Base-by-base conservation (phyloP, 2,113 vertebrate genomes). In the Ranitomeya variabilis region DNA sequence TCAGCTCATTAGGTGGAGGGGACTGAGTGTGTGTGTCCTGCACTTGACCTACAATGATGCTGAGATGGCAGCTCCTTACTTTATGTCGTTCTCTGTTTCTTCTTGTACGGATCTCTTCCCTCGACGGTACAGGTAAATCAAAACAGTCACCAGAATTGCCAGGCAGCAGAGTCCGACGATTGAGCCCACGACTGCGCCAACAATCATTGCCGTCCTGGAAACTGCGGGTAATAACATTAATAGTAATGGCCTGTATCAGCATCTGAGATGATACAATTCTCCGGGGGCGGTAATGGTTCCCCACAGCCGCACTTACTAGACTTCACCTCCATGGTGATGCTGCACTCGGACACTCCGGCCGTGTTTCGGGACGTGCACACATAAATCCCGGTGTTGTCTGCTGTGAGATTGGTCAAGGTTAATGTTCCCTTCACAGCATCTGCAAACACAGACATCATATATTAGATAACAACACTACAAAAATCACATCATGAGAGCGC, bases 21-120 rank as follows among this genome's bases (percentile, higher is more conserved):
- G 26, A 31, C 26, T 2, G 26, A 31, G 26, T 31, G 26, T 31
- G 26, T 31, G 26, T 31, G 2, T 31, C n/a, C n/a, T n/a, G n/a
- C n/a, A n/a, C n/a, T n/a, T n/a, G n/a, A n/a, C n/a, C 37, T 45
- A 4, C 37, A 45, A 45, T 45, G 37, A 45, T 0, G 37, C 37
- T 45, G 37, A 45, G 37, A 45, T 45, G 15, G 12, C 51, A n/a
- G 52, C 54, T 78, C 69, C 96, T 95, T 92, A 98, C 97, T 97
- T 97, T 93, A 98, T 98, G 12, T 98, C 97, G 26, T 98, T 98
- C 89, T 97, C 95, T 31, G 93, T 91, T 87, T 98, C 97, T 0
- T 98, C 96, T 77, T 95, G 94, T 0, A 74, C 87, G 26, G 95
- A 93, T 89, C 92, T 93, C 66, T 62, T 90, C 37, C 84, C 85